Evolutionary conservation across 23 tunicate genomes (phyloP).

Genomic region (Styela clava): DNA sequence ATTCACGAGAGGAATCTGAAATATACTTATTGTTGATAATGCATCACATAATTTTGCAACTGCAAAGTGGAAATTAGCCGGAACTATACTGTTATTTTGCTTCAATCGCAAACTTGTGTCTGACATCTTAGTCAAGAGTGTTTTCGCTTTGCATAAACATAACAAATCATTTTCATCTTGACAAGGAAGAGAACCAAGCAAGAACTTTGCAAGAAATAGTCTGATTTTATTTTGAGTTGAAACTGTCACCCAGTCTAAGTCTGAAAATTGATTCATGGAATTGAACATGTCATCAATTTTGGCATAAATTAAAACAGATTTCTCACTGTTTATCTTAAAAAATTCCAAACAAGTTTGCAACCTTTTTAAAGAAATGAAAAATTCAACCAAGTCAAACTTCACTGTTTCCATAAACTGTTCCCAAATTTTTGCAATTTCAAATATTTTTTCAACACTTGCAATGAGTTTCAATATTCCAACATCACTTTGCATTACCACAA

Average conservation of each 20-base stretch:
- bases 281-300: slow-evolving; percentile 8
- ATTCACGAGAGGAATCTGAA: no score
- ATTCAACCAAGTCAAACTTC: neutral
- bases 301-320: neutral
- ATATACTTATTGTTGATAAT: neutral
- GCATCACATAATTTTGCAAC: neutral
- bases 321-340: neutral
- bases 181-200: neutral
- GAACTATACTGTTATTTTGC: neutral
- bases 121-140: no score
- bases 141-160: neutral
- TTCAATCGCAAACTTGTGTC: neutral
- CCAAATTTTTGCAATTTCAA: slow-evolving; percentile 4
- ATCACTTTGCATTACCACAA: neutral
- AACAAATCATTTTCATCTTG: neutral
- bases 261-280: neutral
- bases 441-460: neutral
- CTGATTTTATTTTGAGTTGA: slow-evolving; percentile 1
- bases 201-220: neutral
- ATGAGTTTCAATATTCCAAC: neutral
- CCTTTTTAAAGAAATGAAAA: neutral
- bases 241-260: neutral
- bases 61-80: neutral
- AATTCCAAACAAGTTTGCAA: neutral
- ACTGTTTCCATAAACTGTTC: neutral